Percentiles rank a stretch among this genome's conserved stretches.
Conservation (phyloP, 2,113 vertebrate genomes). For the Gnathonemus echidnorhynchus region DNA sequence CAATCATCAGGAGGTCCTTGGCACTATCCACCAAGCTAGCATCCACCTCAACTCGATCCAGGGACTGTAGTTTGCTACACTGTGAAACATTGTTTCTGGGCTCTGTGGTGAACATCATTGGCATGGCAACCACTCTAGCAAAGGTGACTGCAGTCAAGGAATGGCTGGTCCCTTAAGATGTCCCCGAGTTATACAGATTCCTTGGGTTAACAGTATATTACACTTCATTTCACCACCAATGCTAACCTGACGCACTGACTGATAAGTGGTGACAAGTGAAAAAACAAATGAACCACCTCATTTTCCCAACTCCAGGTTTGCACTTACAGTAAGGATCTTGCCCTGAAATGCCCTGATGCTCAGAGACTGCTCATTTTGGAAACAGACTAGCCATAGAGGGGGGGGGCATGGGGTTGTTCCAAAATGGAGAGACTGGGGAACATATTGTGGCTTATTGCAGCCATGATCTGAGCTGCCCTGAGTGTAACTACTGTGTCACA, state of each 20-base stretch:
- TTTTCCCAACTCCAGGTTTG: background rate
- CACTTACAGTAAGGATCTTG: background rate
- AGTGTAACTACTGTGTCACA: background rate
- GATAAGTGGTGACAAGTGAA: background rate
- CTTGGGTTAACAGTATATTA: background rate
- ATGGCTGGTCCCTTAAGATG: background rate
- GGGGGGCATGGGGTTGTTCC: background rate
- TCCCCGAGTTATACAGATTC: background rate
- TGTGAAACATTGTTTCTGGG: background rate
- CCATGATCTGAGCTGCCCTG: background rate
- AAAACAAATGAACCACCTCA: background rate
- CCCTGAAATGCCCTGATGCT: background rate
- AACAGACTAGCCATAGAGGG: background rate
- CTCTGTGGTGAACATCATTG: background rate
- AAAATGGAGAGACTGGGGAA: background rate
- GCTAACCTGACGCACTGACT: background rate
- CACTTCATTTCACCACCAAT: background rate
- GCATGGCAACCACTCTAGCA: background rate
- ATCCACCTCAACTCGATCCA: background rate
- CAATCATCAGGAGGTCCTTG: background rate
- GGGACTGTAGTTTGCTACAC: background rate
- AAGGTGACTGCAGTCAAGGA: background rate
- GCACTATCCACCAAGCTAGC: background rate
- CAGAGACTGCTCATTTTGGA: background rate
- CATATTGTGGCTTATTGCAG: background rate